Conservation (phyloP, 1,140 invertebrate genomes). For the Magallana gigas region DNA sequence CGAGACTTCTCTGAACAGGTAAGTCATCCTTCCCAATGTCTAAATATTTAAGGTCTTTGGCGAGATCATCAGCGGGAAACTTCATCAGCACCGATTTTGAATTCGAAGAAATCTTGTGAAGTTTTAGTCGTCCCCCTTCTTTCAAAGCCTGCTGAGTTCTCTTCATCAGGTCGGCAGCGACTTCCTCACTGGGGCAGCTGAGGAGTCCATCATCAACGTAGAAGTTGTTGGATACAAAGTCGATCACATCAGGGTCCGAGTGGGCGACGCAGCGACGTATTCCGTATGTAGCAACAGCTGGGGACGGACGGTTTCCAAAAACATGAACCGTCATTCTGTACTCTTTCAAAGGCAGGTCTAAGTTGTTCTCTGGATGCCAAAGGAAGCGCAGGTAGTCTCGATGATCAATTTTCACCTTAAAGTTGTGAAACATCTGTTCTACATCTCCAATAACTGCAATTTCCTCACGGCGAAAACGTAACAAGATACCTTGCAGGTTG, state of each 20-base stretch:
- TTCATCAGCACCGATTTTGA: slow-evolving; percentile 14
- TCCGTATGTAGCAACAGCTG: slow-evolving; percentile 46
- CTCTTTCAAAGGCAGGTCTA: neutral
- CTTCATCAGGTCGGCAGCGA: slow-evolving; percentile 25
- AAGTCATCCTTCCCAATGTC: slow-evolving; percentile 31
- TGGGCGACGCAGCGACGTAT: slow-evolving; percentile 25
- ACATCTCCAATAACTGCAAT: slow-evolving; percentile 55
- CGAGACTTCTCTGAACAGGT: slow-evolving; percentile 49
- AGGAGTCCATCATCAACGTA: slow-evolving; percentile 54
- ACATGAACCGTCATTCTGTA: slow-evolving; percentile 56
- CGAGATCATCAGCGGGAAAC: slow-evolving; percentile 32
- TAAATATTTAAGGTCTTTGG: slow-evolving; percentile 43
- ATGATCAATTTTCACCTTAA: slow-evolving; percentile 38
- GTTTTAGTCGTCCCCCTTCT: slow-evolving; percentile 27
- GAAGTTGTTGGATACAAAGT: slow-evolving; percentile 49
- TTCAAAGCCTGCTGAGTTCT: neutral
- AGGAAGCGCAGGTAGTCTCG: neutral
- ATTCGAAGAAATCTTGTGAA: slow-evolving; percentile 52
- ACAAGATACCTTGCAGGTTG: slow-evolving; percentile 52
- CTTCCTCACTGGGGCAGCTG: slow-evolving; percentile 27
- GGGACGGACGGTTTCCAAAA: slow-evolving; percentile 55
- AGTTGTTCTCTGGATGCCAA: slow-evolving; percentile 36
- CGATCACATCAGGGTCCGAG: slow-evolving; percentile 35
- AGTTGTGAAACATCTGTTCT: slow-evolving; percentile 59
- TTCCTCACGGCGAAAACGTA: slow-evolving; percentile 58